Evolutionary conservation across 2,888 invertebrate genomes (phyloP), one percentile per base, ranked within the genome.

Genomic region (Sceliomorpha sp.): DNA sequence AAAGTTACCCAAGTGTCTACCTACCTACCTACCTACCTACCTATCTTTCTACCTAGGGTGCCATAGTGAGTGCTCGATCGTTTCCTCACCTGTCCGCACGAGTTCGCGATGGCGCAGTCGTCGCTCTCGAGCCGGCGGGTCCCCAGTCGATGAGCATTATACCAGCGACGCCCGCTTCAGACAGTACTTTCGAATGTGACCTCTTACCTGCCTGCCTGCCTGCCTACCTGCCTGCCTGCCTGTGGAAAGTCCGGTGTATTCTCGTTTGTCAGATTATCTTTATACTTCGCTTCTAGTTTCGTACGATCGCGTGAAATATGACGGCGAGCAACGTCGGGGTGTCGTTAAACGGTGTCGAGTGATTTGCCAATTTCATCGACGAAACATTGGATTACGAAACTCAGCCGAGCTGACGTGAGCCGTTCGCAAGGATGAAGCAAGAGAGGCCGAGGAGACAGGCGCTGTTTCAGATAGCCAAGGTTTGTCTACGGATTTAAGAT

Each of bases 391-490:
- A 64, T 59, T 72, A 59, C 9, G 20, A 15, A 31, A 9, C 24
- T 20, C 29, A 29, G 37, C 29, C 9, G 26, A 10, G 10, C 32
- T 6, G 1, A 13, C 26, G 24, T 14, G 13, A 34, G 2, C 6
- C 31, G 44, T 7, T 20, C 13, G 17, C 48, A 34, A 58, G 62
- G 62, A 86, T 86, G 86, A 88, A 88, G 78, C 85, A 86, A 60
- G 86, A 88, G 60, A 79, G 74, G 53, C 79, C 81, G 3, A 80
- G 81, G 60, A 80, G 86, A 58, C 84, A 81, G 74, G 94, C 94
- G 74, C 90, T 94, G 63, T 94, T 92, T 88, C 94, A 94, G 89
- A 92, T 94, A 82, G 93, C 93, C 51, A 94, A 94, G 93, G 94
- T 94, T 83, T 12, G 70, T 44, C 5, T 9, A 20, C 3, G 5